A percentile compares a stretch with the other conserved stretches of the same genome.
phyloP scores from a whole-genome alignment of 2,113 vertebrate genomes.

The Grantiella picta region DNA sequence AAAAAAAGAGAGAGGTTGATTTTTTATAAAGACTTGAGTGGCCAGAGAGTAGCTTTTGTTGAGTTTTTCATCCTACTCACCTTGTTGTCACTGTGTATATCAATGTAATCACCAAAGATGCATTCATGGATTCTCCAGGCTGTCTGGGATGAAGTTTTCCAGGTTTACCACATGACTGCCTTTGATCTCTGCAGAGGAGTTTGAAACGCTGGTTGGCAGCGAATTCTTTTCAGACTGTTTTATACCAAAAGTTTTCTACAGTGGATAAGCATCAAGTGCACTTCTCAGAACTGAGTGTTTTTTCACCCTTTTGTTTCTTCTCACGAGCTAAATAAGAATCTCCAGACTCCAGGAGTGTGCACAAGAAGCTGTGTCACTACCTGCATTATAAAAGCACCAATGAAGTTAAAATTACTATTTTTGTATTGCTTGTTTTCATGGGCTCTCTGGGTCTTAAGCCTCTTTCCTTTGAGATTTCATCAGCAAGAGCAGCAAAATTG shows the following conservation, averaged over 20 bases:
- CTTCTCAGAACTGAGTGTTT: background rate
- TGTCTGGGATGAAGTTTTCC: background rate
- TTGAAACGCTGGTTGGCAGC: background rate
- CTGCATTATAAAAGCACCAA: constrained; percentile 34
- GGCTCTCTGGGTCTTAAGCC: background rate
- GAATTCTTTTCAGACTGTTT: constrained; percentile 23
- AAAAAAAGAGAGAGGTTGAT: background rate
- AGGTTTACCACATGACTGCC: background rate
- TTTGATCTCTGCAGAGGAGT: background rate
- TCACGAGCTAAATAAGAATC: background rate
- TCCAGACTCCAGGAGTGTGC: background rate
- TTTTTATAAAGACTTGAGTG: background rate
- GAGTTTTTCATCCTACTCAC: background rate
- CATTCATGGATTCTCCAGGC: background rate
- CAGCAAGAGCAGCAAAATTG: background rate
- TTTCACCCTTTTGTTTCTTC: background rate
- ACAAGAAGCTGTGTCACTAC: constrained; percentile 9
- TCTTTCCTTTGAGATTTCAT: background rate
- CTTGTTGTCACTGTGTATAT: background rate
- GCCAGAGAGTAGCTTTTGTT: background rate
- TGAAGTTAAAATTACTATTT: constrained; percentile 22
- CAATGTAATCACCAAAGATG: constrained; percentile 28
- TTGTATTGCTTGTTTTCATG: constrained; percentile 7
- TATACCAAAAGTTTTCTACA: constrained; percentile 27
- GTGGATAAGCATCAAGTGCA: background rate